Base-by-base conservation (phyloP, 1,140 invertebrate species). In the Drosophila sturtevanti region DNA sequence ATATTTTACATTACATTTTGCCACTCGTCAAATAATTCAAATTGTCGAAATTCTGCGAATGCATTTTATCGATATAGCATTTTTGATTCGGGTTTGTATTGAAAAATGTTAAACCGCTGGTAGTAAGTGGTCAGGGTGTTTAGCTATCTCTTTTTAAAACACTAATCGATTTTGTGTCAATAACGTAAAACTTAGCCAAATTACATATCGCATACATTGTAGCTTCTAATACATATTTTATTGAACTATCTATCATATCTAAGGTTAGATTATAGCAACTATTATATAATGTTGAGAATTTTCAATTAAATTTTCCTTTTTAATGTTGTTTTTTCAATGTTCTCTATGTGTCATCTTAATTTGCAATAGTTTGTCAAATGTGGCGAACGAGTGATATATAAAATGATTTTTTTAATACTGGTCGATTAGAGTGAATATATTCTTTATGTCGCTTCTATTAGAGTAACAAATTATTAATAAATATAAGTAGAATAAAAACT, bases 381-480 rank as follows among this genome's bases (percentile, higher is more conserved):
- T 34, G 31, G 61, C 73, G 74, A 77, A 76, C 77, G 74, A 61
- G 48, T 65, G 66, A 77, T 77, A 56, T 70, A 34, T 38, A 70
- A 77, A 77, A 70, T 75, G 76, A 62, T 70, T 54, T 71, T 56
- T 18, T 37, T 65, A 56, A 56, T 70, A 77, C 54, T 55, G 14
- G 22, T 37, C 10, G 11, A 21, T 4, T 7, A 35, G 22, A 35
- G 3, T 41, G 1, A 59, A 38, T 21, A 56, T 12, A n/a, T 41
- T 14, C 21, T 11, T n/a, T 16, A 12, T 10, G 16, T 22, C 37
- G 6, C 12, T 60, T 18, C 2, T 16, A 31, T 55, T 55, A 55
- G 27, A 44, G 14, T 21, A 18, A 1, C 9, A 2, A n/a, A 38
- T 4, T 4, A 16, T 7, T 21, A 48, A 48, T 2, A 9, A 48